phyloP scores from a whole-genome alignment of 2,113 vertebrate genomes.

The Anolis carolinensis region DNA sequence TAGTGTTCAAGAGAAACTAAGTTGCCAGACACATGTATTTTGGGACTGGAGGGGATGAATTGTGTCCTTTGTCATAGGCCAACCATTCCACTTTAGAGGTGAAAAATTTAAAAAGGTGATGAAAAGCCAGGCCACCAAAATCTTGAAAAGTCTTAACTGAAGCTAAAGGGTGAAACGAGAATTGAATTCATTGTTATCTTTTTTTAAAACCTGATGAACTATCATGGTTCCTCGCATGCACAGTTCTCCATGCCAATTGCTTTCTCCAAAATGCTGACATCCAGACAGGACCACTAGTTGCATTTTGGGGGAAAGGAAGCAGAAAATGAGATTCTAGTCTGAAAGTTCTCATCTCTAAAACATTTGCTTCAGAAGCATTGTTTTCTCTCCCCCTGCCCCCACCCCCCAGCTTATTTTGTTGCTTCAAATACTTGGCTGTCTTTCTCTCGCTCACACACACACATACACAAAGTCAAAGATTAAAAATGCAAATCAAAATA shows the following conservation, averaged over 20 bases:
- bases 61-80: no score
- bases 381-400: not conserved
- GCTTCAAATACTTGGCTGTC: not conserved
- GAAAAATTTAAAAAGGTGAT: not conserved
- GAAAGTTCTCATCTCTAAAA: not conserved
- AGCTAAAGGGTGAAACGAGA: not conserved
- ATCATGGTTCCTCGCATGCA: not conserved
- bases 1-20: no score
- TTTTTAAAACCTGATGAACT: no score
- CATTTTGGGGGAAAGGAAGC: not conserved
- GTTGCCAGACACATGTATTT: no score
- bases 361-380: not conserved
- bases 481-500: conserved; percentile 30
- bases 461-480: not conserved
- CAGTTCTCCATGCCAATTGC: not conserved
- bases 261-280: not conserved
- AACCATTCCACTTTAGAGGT: not conserved
- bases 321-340: not conserved
- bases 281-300: not conserved
- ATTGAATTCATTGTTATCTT: not conserved
- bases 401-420: not conserved
- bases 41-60: no score
- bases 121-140: not conserved
- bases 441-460: not conserved
- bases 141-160: not conserved